Evolutionary conservation across 2,113 vertebrate species (phyloP), one percentile per base, ranked within the genome.

Genomic region (Prochilodus magdalenae): DNA sequence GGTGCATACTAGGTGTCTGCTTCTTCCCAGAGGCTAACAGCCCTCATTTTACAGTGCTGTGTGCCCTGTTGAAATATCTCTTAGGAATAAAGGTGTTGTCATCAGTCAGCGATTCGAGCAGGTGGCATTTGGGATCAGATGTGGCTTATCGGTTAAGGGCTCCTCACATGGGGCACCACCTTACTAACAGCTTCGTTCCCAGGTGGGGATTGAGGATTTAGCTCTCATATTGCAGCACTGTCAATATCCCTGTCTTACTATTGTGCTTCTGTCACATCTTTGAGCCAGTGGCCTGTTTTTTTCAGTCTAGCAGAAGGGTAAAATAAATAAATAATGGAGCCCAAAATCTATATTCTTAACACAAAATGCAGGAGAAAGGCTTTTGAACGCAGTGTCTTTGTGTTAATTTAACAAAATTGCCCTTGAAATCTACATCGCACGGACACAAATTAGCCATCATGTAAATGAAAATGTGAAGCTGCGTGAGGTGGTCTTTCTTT

Each of bases 21-120:
- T 73, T 63, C 47, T 62, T 80, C 70, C 59, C 70, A 80, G 62
- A 69, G 80, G 62, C 72, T 69, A 53, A 82, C 73, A 75, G 63
- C 63, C 72, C 80, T 20, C 18, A 4, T 33, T 11, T 24, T 44
- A 69, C 73, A 60, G 51, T 57, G 24, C 53, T 75, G 59, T 47
- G 30, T 59, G 53, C 60, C 51, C 57, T 33, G 40, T 14, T 76
- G 63, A 82, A 69, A 75, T 60, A 59, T 70, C 73, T 60, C 44
- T 15, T 6, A 66, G 26, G 63, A 60, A 75, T 75, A 75, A 69
- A 69, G 33, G 30, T 81, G 29, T 73, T 73, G 69, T 59, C 69
- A 71, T 49, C 40, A 71, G 40, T 26, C 30, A 75, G 36, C 24
- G 14, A 60, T 75, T 62, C n/a, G 26, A 60, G 63, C 71, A 44